phyloP scores from a whole-genome alignment of 2,113 vertebrate genomes.

The Tragelaphus imberbis region DNA sequence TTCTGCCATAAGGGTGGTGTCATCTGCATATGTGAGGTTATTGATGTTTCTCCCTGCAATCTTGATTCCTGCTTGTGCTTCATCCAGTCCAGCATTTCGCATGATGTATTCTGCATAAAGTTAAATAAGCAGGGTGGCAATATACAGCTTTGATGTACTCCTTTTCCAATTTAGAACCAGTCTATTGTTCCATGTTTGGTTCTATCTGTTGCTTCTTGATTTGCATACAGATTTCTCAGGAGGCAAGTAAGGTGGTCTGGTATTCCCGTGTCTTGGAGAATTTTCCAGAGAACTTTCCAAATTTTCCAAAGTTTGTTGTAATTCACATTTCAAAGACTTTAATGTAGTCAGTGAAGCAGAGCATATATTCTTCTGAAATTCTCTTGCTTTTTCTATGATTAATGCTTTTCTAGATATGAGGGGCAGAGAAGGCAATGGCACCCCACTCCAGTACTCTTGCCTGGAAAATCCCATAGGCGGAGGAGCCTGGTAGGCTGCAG shows the following conservation, averaged over 20 bases:
- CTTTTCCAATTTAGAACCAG: neutral
- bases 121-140: neutral
- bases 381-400: neutral
- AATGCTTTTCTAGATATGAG: neutral
- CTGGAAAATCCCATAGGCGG: too few relatives aligned
- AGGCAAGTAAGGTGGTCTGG: neutral
- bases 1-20: neutral
- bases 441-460: too few relatives aligned
- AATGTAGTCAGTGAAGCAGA: neutral
- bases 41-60: neutral
- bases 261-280: neutral
- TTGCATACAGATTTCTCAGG: neutral
- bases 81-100: rapidly evolving
- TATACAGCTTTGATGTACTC: neutral
- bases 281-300: neutral
- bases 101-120: neutral
- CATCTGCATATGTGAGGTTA: neutral
- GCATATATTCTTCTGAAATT: neutral
- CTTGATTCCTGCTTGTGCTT: neutral
- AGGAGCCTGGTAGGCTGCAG: too few relatives aligned
- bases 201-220: neutral
- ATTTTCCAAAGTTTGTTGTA: neutral
- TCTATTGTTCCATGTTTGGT: neutral
- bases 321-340: neutral
- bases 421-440: too few relatives aligned